Conservation (phyloP, 1,140 invertebrate genomes). For the Reticulitermes speratus region DNA sequence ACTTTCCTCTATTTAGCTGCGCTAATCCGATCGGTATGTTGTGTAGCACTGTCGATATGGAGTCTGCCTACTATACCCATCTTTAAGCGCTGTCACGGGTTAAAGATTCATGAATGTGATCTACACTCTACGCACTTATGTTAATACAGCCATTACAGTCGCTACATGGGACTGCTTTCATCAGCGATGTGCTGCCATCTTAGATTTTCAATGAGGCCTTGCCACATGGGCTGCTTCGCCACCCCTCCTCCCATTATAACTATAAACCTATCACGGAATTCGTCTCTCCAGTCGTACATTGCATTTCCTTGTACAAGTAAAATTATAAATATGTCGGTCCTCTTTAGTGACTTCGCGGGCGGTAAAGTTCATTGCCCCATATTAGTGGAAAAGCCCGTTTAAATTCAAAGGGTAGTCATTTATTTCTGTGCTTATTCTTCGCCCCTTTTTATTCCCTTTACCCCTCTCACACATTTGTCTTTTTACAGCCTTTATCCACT, state of each 20-base stretch:
- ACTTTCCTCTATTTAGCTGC: too few relatives aligned
- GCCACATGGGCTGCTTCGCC: not conserved
- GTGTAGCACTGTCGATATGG: not conserved
- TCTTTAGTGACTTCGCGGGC: too few relatives aligned
- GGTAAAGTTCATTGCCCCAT: too few relatives aligned
- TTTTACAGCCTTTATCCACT: too few relatives aligned
- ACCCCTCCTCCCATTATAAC: not conserved
- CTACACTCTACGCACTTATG: not conserved
- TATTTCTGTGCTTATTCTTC: too few relatives aligned
- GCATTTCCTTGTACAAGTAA: not conserved
- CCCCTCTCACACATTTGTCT: too few relatives aligned
- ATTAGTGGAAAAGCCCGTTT: too few relatives aligned
- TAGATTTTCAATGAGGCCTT: conserved; percentile 4
- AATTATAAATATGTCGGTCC: too few relatives aligned
- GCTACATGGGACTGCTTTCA: not conserved
- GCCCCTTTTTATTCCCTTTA: too few relatives aligned
- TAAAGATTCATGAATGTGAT: conserved; percentile 9
- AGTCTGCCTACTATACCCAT: not conserved
- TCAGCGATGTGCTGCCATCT: not conserved
- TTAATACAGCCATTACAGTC: not conserved
- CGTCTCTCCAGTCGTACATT: not conserved
- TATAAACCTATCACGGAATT: not conserved
- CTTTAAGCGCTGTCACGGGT: not conserved
- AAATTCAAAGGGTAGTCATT: too few relatives aligned
- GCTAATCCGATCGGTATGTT: too few relatives aligned